Percentiles rank a stretch among this genome's conserved stretches.
Conservation (phyloP, 2,797 vertebrate species). For the Phataginus tetradactyla region DNA sequence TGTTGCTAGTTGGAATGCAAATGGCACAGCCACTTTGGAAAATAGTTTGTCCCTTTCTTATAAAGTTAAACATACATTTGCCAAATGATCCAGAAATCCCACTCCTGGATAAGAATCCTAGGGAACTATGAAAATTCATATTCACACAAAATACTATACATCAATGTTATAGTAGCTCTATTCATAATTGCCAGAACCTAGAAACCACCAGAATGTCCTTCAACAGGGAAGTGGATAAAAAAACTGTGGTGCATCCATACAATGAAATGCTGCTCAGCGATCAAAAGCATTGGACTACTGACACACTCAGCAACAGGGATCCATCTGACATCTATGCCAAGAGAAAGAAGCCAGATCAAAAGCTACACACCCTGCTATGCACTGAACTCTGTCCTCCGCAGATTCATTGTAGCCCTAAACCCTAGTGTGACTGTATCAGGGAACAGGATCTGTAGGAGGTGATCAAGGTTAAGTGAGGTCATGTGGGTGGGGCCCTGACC, state of each 20-base stretch:
- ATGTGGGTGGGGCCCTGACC: background rate
- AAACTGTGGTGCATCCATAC: background rate
- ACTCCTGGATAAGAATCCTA: background rate
- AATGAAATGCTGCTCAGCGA: background rate
- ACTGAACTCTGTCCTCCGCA: background rate
- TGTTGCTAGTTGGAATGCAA: background rate
- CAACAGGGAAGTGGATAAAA: background rate
- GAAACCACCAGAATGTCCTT: background rate
- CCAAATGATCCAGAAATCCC: background rate
- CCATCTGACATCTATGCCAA: background rate
- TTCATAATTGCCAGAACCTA: background rate
- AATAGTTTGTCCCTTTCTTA: background rate
- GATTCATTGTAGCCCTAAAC: background rate
- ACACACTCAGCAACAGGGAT: rapidly evolving
- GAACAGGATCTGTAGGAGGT: background rate
- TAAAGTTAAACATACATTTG: background rate
- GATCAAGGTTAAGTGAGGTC: background rate
- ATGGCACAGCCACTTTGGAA: background rate
- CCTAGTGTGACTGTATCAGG: background rate
- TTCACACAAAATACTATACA: background rate
- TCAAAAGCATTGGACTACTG: background rate
- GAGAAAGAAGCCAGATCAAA: background rate
- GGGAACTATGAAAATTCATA: background rate
- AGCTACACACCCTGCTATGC: background rate
- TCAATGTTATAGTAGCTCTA: background rate